phyloP scores from a whole-genome alignment of 2,888 invertebrate genomes.

The Creontiades dilutus region DNA sequence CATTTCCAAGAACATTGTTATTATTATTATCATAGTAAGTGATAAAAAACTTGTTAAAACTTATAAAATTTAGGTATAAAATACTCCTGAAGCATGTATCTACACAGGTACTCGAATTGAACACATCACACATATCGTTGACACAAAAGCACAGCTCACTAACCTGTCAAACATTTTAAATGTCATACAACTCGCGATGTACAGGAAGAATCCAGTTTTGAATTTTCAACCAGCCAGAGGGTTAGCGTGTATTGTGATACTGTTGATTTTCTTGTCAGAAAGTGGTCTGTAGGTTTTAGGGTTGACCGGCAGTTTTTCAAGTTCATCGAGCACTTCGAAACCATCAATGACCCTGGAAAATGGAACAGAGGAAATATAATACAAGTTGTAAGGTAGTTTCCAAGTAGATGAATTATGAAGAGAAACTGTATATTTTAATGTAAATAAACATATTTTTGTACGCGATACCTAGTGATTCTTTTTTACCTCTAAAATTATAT shows the following conservation, averaged over 20 bases:
- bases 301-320: constrained; percentile 96
- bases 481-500: too few relatives aligned
- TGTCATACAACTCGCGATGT: too few relatives aligned
- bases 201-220: neutral
- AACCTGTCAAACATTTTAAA: too few relatives aligned
- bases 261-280: constrained; percentile 91
- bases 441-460: constrained; percentile 58
- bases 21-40: too few relatives aligned
- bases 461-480: neutral
- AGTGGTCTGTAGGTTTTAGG: constrained; percentile 94
- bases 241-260: constrained; percentile 97
- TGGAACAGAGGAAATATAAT: neutral
- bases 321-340: constrained; percentile 94
- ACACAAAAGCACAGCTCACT: too few relatives aligned
- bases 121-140: too few relatives aligned
- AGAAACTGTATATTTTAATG: constrained; percentile 5
- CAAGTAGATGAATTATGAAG: neutral
- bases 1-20: too few relatives aligned
- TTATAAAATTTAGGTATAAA: too few relatives aligned
- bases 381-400: too few relatives aligned
- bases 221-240: constrained; percentile 86
- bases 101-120: too few relatives aligned
- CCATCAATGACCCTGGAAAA: constrained; percentile 96
- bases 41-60: too few relatives aligned
- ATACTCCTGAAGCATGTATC: too few relatives aligned